A percentile compares a stretch with the other conserved stretches of the same genome.
phyloP scores from a whole-genome alignment of 2,113 vertebrate species.

The Xenus cinereus region DNA sequence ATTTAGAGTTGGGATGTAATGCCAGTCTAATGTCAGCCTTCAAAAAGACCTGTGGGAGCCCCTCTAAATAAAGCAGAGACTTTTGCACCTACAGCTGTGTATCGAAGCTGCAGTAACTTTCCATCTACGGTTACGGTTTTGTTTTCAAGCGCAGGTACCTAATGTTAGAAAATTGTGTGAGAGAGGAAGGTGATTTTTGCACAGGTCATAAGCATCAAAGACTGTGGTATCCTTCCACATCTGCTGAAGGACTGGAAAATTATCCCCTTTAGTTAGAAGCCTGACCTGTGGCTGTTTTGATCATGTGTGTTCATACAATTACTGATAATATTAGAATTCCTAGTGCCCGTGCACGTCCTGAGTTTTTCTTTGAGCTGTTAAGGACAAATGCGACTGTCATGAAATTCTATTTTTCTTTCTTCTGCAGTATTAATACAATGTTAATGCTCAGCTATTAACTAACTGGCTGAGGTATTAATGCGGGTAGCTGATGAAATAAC shows the following conservation, averaged over 20 bases:
- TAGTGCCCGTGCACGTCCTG: accelerated
- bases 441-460: background rate
- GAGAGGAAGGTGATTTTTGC: background rate
- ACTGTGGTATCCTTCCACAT: background rate
- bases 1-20: background rate
- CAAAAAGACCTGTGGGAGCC: background rate
- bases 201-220: background rate
- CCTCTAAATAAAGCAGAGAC: background rate
- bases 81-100: background rate
- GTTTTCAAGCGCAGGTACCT: background rate
- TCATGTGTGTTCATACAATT: background rate
- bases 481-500: background rate
- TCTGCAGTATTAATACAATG: background rate
- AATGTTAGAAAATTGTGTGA: background rate
- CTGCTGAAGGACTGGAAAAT: background rate
- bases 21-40: background rate
- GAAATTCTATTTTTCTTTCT: background rate
- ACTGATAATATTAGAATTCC: background rate
- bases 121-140: background rate
- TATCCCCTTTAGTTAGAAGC: background rate
- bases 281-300: background rate
- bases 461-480: background rate
- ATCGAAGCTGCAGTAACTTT: background rate
- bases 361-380: background rate
- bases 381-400: background rate